Evolutionary conservation across 1,140 invertebrate genomes (phyloP), one percentile per base, ranked within the genome.

Genomic region (Drosophila subobscura): DNA sequence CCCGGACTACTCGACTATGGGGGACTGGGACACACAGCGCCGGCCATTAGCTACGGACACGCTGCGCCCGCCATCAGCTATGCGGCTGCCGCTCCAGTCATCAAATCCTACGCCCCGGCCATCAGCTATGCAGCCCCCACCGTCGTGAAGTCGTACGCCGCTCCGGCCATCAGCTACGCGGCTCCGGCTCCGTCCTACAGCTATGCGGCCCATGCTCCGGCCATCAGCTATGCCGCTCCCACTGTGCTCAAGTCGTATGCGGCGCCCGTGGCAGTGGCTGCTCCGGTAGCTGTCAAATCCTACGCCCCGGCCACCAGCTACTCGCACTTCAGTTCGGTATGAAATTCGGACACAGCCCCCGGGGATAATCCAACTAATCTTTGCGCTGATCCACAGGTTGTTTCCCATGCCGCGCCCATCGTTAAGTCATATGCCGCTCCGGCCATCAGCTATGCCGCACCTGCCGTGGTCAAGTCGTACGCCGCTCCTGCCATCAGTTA

Each of bases 301-400:
- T 42, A 57, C 5, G 67, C 72, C 5, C 64, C 74, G 14, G 79
- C 79, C 49, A 79, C 78, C 46, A 89, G 84, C 27, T 89, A 89
- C 71, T 79, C 86, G 0, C 79, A 84, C 12, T 90, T 90, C 50
- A 90, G 86, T 27, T 81, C 79, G 70, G 86, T 90, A 67, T 75
- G 85, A 10, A 2, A 41, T 23, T 22, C 2, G 4, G 5, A 5
- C 14, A 7, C 5, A 6, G 7, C 6, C 41, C 6, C 27, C 12
- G 5, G 0, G 50, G 44, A 23, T 3, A n/a, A 37, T 12, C 4
- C 10, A 14, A 51, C 3, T 33, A 4, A 14, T 20, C 0, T 4
- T 45, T 10, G 5, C 16, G 14, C 3, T n/a, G 1, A 20, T 5
- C 6, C 4, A 1, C 42, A 83, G 80, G 79, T 84, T 23, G 64